A percentile compares a stretch with the other conserved stretches of the same genome.
Conservation (phyloP, 2,797 vertebrate species). For the Balearica regulorum region DNA sequence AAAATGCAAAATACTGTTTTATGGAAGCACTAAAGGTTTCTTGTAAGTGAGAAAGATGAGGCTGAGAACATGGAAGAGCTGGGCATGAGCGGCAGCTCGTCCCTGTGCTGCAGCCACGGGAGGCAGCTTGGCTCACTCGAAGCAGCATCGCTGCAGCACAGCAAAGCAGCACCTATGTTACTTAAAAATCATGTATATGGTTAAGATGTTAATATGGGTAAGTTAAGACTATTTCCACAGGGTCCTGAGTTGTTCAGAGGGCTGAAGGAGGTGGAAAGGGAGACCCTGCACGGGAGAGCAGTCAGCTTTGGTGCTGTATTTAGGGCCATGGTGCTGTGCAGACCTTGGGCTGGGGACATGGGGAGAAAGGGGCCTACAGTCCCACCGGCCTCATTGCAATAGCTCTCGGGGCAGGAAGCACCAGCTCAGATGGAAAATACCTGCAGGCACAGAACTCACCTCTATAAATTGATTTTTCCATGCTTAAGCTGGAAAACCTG, state of each 20-base stretch:
- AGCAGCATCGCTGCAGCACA: rapidly evolving
- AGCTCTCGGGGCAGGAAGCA: neutral
- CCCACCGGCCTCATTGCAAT: neutral
- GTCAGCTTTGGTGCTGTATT: neutral
- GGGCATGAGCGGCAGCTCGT: neutral
- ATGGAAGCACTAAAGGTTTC: neutral
- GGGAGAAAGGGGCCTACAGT: neutral
- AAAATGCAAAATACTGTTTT: neutral
- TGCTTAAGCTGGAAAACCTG: neutral
- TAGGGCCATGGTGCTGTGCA: neutral
- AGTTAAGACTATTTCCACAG: neutral
- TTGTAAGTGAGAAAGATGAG: neutral
- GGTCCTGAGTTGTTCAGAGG: neutral
- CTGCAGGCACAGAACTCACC: neutral
- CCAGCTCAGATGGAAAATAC: neutral
- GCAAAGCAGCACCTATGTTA: rapidly evolving
- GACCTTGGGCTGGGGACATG: neutral
- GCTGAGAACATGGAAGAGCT: neutral
- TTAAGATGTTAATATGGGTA: neutral
- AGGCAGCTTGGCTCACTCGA: neutral
- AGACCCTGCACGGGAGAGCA: neutral
- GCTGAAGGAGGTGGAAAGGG: neutral
- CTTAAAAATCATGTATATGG: neutral
- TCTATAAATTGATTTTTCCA: neutral
- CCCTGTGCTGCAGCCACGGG: neutral